Percentiles rank a stretch among this genome's conserved stretches.
Conservation (phyloP, 2,797 vertebrate genomes). For the Melopsittacus undulatus region DNA sequence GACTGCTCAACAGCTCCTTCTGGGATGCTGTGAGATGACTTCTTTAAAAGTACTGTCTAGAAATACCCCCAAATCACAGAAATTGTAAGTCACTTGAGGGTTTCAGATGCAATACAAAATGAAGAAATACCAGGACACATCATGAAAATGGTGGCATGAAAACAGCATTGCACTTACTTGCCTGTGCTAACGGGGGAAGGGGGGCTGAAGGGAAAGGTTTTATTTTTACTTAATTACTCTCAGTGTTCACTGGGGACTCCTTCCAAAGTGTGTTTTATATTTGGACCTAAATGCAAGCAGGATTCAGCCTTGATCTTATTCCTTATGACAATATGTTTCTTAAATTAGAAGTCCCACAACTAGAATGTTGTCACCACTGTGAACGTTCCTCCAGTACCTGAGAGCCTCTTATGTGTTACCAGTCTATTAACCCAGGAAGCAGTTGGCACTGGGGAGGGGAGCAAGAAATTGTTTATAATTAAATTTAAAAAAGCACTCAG, state of each 20-base stretch:
- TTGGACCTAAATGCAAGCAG: slow-evolving; percentile 37
- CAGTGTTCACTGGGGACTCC: slow-evolving; percentile 6
- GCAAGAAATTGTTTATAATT: background rate
- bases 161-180: background rate
- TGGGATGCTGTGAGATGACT: slow-evolving; percentile 13
- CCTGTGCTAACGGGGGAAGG: background rate
- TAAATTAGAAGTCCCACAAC: slow-evolving; percentile 48
- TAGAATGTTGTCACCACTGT: background rate
- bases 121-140: slow-evolving; percentile 41
- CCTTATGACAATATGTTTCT: background rate
- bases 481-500: background rate
- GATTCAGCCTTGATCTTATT: slow-evolving; percentile 36
- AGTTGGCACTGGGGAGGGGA: background rate
- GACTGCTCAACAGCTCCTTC: slow-evolving; percentile 25
- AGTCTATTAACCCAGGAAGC: background rate
- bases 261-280: slow-evolving; percentile 30
- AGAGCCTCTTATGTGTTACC: background rate
- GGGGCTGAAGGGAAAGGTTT: slow-evolving; percentile 33
- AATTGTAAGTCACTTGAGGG: slow-evolving; percentile 35
- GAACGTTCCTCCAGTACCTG: background rate
- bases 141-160: slow-evolving; percentile 32
- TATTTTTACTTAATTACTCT: slow-evolving; percentile 58
- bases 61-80: slow-evolving; percentile 42
- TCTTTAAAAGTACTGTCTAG: slow-evolving; percentile 21
- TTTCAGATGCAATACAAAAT: slow-evolving; percentile 22